Base-by-base conservation (phyloP, 2,797 vertebrate genomes). In the Peromyscus attwateri region DNA sequence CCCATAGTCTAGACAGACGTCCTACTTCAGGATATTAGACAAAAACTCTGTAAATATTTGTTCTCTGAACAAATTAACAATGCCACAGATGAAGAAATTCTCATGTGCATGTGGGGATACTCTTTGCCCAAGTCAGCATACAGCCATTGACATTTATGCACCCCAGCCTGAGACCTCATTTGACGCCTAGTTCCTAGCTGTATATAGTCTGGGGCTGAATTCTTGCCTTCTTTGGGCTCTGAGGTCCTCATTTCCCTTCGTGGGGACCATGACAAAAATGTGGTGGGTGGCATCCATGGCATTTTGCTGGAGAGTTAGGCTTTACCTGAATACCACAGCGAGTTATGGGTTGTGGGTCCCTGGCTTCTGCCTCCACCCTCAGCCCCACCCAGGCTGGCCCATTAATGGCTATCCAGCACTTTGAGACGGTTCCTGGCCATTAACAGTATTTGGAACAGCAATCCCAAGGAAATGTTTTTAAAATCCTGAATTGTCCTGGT, bases 361-460 rank as follows among this genome's bases (percentile, higher is more conserved):
- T 37, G 34, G 40, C 64, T 92, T 88, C 57, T 57, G 80, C 40
- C 52, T 91, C 83, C 66, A 31, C n/a, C 8, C 2, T 60, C 52
- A 37, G 57, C 43, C 85, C 85, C 62, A 46, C 92, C 93, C 57
- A 34, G 31, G 29, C 82, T 46, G 88, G 79, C 49, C 80, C 90
- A n/a, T 77, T 52, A 91, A 12, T 46, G 62, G 43, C 79, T 70
- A 14, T 40, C 55, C 21, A 89, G 84, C n/a, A 40, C 3, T 5
- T 71, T 5, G 9, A 94, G 88, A 92, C 87, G 79, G 66, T 75
- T 84, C 77, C 91, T 6, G 9, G 55, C 68, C 95, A 91, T 89
- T 96, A 97, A 71, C 84, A 76, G 73, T 92, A 90, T 97, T 95
- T 97, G 87, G 94, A 96, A 97, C 94, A 96, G 94, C 13, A n/a